Conservation (phyloP, 2,113 vertebrate genomes). For the Varanus komodoensis region DNA sequence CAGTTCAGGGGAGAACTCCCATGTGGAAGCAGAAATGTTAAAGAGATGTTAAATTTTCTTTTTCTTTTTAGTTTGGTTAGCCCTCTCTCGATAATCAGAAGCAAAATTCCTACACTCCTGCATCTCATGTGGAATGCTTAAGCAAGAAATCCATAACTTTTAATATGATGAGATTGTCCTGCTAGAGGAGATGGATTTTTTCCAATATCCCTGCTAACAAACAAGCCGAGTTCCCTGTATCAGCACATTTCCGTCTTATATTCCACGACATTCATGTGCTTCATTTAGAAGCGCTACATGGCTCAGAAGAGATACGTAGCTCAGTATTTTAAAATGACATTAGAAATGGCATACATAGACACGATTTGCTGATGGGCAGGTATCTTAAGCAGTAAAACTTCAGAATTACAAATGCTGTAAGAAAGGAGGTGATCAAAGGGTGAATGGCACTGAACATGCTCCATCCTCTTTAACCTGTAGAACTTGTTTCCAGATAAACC, state of each 20-base stretch:
- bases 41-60: conserved; percentile 75
- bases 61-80: conserved; percentile 67
- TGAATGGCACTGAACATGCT: not conserved
- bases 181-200: conserved; percentile 94
- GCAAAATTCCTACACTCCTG: conserved; percentile 77
- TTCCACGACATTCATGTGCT: conserved; percentile 67
- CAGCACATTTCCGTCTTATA: conserved; percentile 78
- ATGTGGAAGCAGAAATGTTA: conserved; percentile 72
- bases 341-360: conserved; percentile 53
- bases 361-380: conserved; percentile 59
- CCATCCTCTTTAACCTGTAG: not conserved
- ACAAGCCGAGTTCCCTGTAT: conserved; percentile 84
- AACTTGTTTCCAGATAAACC: not conserved
- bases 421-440: not conserved
- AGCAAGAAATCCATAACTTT: conserved; percentile 94
- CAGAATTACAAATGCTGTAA: not conserved
- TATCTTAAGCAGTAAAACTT: conserved; percentile 56
- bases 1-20: conserved; percentile 71
- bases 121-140: conserved; percentile 87
- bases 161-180: conserved; percentile 96
- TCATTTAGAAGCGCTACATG: conserved; percentile 72
- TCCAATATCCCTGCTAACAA: conserved; percentile 90
- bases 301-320: conserved; percentile 68
- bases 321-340: conserved; percentile 62
- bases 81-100: conserved; percentile 72